Conservation (phyloP, 2,888 invertebrate species). For the Andricus curvator region DNA sequence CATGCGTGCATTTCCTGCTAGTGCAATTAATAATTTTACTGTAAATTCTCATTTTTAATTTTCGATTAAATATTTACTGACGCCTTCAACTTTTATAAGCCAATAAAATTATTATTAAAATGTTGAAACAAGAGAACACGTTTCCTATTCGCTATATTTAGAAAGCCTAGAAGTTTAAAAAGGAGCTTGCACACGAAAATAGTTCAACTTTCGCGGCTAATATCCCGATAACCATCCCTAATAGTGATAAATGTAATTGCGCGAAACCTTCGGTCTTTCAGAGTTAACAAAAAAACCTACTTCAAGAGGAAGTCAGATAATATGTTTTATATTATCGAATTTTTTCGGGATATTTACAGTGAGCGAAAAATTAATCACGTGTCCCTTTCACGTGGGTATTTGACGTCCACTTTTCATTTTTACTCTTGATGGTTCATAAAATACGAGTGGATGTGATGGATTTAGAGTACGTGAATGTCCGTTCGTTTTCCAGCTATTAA, state of each 20-base stretch:
- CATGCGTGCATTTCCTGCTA: too few species aligned
- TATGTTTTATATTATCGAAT: background rate
- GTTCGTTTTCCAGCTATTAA: slow-evolving; percentile 7
- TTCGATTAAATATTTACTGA: too few species aligned
- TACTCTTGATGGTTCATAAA: slow-evolving; percentile 7
- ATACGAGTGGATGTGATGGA: slow-evolving; percentile 9
- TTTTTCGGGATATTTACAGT: background rate
- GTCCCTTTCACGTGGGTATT: slow-evolving; percentile 48
- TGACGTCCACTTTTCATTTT: slow-evolving; percentile 44
- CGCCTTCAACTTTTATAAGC: too few species aligned
- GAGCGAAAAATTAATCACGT: background rate
- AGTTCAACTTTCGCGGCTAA: background rate
- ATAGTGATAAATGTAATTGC: background rate
- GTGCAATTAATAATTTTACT: too few species aligned
- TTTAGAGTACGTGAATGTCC: slow-evolving; percentile 11
- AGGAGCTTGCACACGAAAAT: background rate
- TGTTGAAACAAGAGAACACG: background rate
- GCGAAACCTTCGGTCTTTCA: background rate
- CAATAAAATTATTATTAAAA: background rate
- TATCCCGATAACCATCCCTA: too few species aligned
- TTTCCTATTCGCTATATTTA: too few species aligned
- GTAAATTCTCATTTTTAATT: too few species aligned
- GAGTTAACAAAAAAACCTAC: background rate
- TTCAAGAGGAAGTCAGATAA: background rate
- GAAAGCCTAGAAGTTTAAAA: background rate